Conservation (phyloP, 2,888 invertebrate genomes). For the Capitulum mitella region DNA sequence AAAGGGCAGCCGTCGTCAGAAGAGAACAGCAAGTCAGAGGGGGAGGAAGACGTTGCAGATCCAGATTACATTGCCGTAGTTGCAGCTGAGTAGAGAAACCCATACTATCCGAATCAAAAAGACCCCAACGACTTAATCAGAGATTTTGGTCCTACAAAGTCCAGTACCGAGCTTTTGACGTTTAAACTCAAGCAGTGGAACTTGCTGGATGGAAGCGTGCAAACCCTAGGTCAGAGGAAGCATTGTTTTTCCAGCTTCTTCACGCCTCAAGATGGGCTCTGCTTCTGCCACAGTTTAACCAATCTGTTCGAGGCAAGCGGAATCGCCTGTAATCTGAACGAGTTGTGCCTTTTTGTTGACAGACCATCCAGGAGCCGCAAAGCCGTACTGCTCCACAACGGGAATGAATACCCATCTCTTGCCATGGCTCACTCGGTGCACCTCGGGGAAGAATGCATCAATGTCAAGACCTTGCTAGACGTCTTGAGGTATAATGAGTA, state of each 20-base stretch:
- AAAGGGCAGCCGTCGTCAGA: no score
- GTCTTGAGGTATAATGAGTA: constrained; percentile 39
- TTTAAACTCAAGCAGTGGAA: no score
- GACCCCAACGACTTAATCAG: no score
- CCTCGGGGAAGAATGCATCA: constrained; percentile 40
- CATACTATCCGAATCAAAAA: no score
- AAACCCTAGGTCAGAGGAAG: no score
- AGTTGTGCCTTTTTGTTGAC: constrained; percentile 32
- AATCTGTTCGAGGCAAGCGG: constrained; percentile 25
- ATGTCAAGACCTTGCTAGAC: constrained; percentile 38
- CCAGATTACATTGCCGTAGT: no score
- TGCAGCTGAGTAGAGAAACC: background rate
- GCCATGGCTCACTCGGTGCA: constrained; percentile 40
- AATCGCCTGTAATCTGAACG: background rate
- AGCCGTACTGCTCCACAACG: constrained; percentile 37
- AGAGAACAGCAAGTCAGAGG: background rate
- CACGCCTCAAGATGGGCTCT: background rate
- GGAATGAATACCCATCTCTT: constrained; percentile 39
- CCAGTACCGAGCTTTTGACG: no score
- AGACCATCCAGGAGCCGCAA: constrained; percentile 30
- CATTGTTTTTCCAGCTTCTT: background rate
- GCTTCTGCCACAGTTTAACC: constrained; percentile 25
- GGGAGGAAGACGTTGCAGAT: constrained; percentile 2
- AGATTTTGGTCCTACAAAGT: no score
- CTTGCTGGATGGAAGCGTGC: no score